These are phyloP conservation scores for Schizaphis graminum DNA, from an alignment of 2,888 invertebrate genomes.

Conservation along the genomic window DNA sequence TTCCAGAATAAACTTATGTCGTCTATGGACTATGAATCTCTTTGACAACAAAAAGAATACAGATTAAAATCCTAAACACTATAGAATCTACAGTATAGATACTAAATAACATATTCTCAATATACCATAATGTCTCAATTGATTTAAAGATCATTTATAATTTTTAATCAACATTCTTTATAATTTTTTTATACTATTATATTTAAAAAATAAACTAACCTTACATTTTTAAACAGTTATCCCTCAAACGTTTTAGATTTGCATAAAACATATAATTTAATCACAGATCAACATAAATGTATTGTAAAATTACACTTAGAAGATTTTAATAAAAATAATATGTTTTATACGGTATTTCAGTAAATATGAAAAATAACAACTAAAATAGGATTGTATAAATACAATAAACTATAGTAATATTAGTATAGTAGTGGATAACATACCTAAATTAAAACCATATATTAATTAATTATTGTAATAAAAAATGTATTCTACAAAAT, in stretches of 20 bases:
- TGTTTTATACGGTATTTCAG: not conserved
- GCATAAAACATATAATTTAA: not conserved
- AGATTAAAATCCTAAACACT: not conserved
- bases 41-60: not conserved
- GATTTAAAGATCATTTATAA: not conserved
- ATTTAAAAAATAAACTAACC: not conserved
- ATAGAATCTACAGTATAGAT: not conserved
- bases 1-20: constrained; percentile 19
- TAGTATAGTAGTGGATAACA: not conserved
- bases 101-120: not conserved
- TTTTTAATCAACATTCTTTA: not conserved
- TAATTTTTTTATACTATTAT: not conserved
- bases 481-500: not conserved
- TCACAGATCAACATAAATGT: not conserved
- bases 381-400: not conserved
- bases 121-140: not conserved
- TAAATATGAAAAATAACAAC: not conserved
- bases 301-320: not conserved
- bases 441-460: not conserved
- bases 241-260: not conserved
- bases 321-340: not conserved
- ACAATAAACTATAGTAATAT: not conserved
- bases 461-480: not conserved
- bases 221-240: not conserved
- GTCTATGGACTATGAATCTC: not conserved